Evolutionary conservation across 2,888 invertebrate genomes (phyloP).

Genomic region (Epicampocera succincta): DNA sequence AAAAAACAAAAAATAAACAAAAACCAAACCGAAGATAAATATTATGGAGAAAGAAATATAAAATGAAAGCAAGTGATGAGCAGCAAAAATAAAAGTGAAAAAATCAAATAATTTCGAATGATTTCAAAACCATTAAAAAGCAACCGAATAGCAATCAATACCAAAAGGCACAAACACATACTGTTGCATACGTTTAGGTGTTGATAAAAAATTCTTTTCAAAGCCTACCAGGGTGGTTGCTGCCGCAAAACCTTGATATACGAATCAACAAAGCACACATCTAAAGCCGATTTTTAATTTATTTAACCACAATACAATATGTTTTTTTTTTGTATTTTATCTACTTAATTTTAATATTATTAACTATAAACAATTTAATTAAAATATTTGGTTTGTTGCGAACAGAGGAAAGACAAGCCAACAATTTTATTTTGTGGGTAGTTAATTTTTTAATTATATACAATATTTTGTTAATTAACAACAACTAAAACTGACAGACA

Average conservation of each 20-base stretch:
- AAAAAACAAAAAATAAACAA: conserved; percentile 4
- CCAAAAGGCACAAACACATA: conserved; percentile 13
- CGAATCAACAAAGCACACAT: conserved; percentile 5
- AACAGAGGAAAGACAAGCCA: not conserved
- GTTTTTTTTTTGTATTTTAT: not conserved
- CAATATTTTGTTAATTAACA: not conserved
- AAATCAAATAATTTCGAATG: conserved; percentile 13
- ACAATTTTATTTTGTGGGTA: not conserved
- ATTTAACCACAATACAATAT: conserved; percentile 38
- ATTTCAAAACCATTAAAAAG: conserved; percentile 30
- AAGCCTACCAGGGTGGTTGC: conserved; percentile 13
- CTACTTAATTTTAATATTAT: conserved; percentile 10
- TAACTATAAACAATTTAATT: conserved; percentile 44
- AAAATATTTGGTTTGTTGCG: conserved; percentile 1
- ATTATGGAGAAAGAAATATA: not conserved
- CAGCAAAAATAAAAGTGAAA: conserved; percentile 6
- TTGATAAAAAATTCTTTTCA: conserved; percentile 22
- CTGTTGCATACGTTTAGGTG: conserved; percentile 41
- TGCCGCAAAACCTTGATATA: conserved; percentile 21
- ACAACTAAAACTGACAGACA: not conserved
- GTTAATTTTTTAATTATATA: conserved; percentile 1
- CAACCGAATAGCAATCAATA: conserved; percentile 28
- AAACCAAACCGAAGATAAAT: conserved; percentile 31
- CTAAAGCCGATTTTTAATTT: conserved; percentile 34
- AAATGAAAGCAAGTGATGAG: conserved; percentile 11